Evolutionary conservation across 1,140 invertebrate genomes (phyloP).

Genomic region (Lethrus apterus): DNA sequence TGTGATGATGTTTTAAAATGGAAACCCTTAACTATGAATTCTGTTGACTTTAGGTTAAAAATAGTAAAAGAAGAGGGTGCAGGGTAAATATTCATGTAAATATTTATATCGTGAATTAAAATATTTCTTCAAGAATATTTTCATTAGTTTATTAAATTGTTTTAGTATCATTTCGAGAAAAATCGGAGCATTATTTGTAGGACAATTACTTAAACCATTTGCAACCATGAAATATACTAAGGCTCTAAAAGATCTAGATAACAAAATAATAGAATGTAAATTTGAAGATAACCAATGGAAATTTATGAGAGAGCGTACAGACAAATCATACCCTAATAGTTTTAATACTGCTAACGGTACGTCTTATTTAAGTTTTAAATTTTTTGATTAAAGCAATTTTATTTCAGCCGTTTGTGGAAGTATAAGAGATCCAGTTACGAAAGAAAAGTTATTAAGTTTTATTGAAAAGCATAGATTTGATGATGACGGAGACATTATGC

Average conservation of each 20-base stretch:
- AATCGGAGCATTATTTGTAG: slow-evolving; percentile 75
- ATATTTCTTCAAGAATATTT: slow-evolving; percentile 3
- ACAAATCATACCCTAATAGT: slow-evolving; percentile 95
- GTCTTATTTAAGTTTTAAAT: slow-evolving; percentile 17
- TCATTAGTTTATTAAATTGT: slow-evolving; percentile 27
- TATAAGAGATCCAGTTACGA: slow-evolving; percentile 74
- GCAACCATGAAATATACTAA: slow-evolving; percentile 69
- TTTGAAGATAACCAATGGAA: slow-evolving; percentile 72
- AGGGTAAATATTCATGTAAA: slow-evolving; percentile 51
- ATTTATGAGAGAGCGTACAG: slow-evolving; percentile 92
- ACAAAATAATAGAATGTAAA: slow-evolving; percentile 96
- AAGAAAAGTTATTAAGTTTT: slow-evolving; percentile 65
- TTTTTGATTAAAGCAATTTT: background rate
- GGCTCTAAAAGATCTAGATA: slow-evolving; percentile 69
- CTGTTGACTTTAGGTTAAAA: slow-evolving; percentile 90
- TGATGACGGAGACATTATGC: slow-evolving; percentile 57
- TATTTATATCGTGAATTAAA: slow-evolving; percentile 4
- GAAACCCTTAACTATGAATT: slow-evolving; percentile 92
- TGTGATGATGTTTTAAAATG: slow-evolving; percentile 90
- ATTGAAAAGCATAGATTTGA: slow-evolving; percentile 58
- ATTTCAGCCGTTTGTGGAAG: slow-evolving; percentile 59
- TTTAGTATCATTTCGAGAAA: slow-evolving; percentile 64
- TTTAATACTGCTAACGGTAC: slow-evolving; percentile 71
- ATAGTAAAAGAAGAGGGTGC: slow-evolving; percentile 62
- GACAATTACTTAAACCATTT: slow-evolving; percentile 58